These are phyloP conservation scores for Procambarus virginalis DNA, from an alignment of 1,140 invertebrate species.

Conservation along the genomic window DNA sequence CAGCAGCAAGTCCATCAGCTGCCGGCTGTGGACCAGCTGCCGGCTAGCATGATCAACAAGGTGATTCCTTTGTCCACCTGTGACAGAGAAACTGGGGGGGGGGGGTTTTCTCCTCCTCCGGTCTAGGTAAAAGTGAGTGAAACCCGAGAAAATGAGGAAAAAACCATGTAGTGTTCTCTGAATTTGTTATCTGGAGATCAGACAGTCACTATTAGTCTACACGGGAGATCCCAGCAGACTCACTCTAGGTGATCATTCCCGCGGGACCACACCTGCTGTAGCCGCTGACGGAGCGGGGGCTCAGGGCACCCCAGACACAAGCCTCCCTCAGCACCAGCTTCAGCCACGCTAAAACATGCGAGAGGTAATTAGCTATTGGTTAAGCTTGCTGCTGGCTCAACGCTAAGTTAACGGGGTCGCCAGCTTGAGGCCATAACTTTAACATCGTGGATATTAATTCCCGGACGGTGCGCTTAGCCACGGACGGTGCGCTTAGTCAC, in stretches of 20 bases:
- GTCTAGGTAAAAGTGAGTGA: neutral
- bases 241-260: conserved; percentile 48
- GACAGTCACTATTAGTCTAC: conserved; percentile 28
- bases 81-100: too few relatives aligned
- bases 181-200: conserved; percentile 13
- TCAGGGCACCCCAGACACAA: neutral
- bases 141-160: conserved; percentile 1
- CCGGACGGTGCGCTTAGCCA: too few relatives aligned
- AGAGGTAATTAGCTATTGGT: neutral
- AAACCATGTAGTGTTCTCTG: neutral
- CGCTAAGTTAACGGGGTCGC: conserved; percentile 31
- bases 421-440: conserved; percentile 30
- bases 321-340: neutral
- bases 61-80: too few relatives aligned
- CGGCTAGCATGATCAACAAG: too few relatives aligned
- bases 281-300: neutral
- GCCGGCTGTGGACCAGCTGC: too few relatives aligned
- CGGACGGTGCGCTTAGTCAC: too few relatives aligned
- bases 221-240: conserved; percentile 38
- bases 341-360: neutral
- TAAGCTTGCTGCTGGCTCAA: neutral
- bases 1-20: too few relatives aligned
- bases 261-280: neutral
- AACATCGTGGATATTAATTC: too few relatives aligned
- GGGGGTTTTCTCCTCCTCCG: neutral